Evolutionary conservation across 2,797 vertebrate species (phyloP), one percentile per base, ranked within the genome.

Genomic region (Poecile montanus): DNA sequence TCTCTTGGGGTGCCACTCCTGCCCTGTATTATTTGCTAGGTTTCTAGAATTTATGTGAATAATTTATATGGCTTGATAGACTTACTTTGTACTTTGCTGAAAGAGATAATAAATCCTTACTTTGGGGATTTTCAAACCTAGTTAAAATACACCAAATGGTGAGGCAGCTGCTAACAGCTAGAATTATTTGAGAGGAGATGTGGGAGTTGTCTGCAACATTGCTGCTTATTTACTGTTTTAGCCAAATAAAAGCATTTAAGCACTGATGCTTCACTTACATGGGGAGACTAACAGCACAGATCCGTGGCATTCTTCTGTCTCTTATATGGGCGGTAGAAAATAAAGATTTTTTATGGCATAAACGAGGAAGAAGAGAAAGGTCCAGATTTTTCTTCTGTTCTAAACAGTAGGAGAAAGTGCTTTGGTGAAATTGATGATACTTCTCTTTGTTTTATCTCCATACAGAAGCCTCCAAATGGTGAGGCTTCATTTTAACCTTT

Each of bases 41-140:
- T 71, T 90, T 91, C 63, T 86, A 76, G 89, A 81, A 79, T 90
- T 50, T 44, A 29, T 71, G 65, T 93, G 89, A 92, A 94, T 95
- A 86, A 93, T 96, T 92, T 91, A 90, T 81, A 38, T 9, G 20
- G 62, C 11, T 29, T 80, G 75, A 88, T 91, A 86, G 85, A 95
- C 88, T 85, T 94, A 71, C 89, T 89, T 85, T 0, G 0, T 72
- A 42, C 62, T 91, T 93, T 40, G 50, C 82, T 3, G 7, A 61
- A 89, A 86, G 67, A 70, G 48, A 81, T 21, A 67, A 75, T 93
- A 96, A 96, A 86, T 93, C 73, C 30, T 78, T 53, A 66, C 87
- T 75, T 83, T 14, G 72, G 78, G 91, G 87, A 86, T 78, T 88
- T 95, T 88, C 57, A 96, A 90, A 77, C 48, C 53, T 84, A 63